Evolutionary conservation across 2,113 vertebrate species (phyloP), one percentile per base, ranked within the genome.

Genomic region (Carollia perspicillata): DNA sequence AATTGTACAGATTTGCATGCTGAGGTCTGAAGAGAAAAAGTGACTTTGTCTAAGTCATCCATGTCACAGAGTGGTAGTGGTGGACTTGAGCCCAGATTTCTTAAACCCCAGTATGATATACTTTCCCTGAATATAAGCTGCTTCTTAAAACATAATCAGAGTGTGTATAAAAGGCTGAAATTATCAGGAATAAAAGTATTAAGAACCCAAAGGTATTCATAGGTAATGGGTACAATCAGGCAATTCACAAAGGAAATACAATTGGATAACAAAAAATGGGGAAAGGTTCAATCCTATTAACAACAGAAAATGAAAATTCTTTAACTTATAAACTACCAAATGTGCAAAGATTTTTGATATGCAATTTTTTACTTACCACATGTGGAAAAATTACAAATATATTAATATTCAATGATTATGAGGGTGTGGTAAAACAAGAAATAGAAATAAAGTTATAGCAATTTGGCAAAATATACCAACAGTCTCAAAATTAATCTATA

Each of bases 291-390:
- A 42, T 55, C 71, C 69, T 44, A 68, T n/a, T 71, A 71, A 35
- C 60, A 80, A 80, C 14, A 60, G 6, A 85, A 90, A 94, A 78
- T 49, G 26, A 78, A 93, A 93, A 86, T n/a, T 79, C 40, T 79
- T 60, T 9, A 58, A 55, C 37, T 86, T 90, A 81, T 60, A 58
- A 93, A n/a, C 40, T 86, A 35, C 5, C 28, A 87, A 69, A 77
- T 69, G 51, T 68, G 49, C n/a, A 86, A 71, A 30, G 7, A 66
- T 87, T 92, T 92, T 77, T 77, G 0, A 92, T 49, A 42, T 66
- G 69, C 3, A 60, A 77, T 22, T 79, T 84, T 92, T 95, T 22
- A 74, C 47, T 66, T 92, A 80, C 1, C 26, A 87, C 42, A 86
- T 81, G 42, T 86, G 42, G 65, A 85, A 91, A 42, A 17, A 55